These are phyloP conservation scores for Pseudomyrmex sp. DNA, from an alignment of 1,140 invertebrate species.

Conservation along the genomic window DNA sequence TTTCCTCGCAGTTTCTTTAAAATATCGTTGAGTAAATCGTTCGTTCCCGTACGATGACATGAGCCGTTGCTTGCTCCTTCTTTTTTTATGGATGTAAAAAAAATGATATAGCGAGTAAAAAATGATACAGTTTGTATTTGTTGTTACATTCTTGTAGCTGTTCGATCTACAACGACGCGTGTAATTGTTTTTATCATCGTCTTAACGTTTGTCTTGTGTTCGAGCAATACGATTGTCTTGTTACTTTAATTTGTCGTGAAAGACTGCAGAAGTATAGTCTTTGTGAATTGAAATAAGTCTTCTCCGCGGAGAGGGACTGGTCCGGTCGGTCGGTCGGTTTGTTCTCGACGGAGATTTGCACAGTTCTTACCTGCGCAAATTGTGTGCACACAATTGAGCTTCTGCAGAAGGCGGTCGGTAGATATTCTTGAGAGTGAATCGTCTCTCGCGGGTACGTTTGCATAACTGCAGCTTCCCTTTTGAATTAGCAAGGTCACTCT, in stretches of 20 bases:
- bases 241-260: constrained; percentile 5
- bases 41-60: background rate
- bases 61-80: background rate
- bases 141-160: background rate
- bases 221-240: constrained; percentile 3
- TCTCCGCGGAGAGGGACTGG: background rate
- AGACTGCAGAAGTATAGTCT: background rate
- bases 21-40: too few relatives aligned
- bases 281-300: constrained; percentile 31
- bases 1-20: background rate
- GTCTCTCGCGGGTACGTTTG: constrained; percentile 47
- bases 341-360: constrained; percentile 27
- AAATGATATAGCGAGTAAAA: background rate
- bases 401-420: constrained; percentile 3
- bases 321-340: too few relatives aligned
- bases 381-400: constrained; percentile 41
- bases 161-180: background rate
- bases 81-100: background rate
- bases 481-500: constrained; percentile 29
- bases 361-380: constrained; percentile 39
- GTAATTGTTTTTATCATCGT: background rate
- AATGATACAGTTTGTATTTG: background rate
- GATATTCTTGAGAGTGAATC: constrained; percentile 35
- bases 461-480: constrained; percentile 28
- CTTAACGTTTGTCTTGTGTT: constrained; percentile 6